Conservation (phyloP, 2,797 vertebrate species). For the Epinephelus coioides region DNA sequence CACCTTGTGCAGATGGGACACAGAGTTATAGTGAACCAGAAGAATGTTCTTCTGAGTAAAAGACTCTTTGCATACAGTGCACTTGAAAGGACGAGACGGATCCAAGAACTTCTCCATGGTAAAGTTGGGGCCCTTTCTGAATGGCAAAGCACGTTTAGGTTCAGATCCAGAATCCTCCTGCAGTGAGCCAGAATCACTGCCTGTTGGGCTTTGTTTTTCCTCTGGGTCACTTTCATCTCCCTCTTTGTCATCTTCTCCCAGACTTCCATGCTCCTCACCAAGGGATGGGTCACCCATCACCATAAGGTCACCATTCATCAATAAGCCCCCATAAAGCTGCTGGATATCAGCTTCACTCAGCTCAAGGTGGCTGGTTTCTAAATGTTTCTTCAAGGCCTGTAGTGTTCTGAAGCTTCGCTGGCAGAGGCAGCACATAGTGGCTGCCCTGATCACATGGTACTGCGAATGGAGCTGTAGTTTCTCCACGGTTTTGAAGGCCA, state of each 20-base stretch:
- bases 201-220: constrained; percentile 98
- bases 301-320: constrained; percentile 97
- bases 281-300: constrained; percentile 93
- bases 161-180: constrained; percentile 97
- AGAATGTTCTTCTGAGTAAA: constrained; percentile 99
- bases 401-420: constrained; percentile 98
- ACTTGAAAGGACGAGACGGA: constrained; percentile 98
- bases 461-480: constrained; percentile 99
- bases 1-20: constrained; percentile 98
- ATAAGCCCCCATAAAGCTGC: constrained; percentile 96
- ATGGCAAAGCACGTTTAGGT: constrained; percentile 97
- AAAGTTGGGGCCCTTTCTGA: constrained; percentile 99
- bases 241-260: constrained; percentile 97
- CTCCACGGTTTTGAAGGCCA: constrained; percentile 99
- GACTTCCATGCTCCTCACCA: constrained; percentile 93
- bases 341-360: constrained; percentile 98
- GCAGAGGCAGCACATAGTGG: constrained; percentile 99
- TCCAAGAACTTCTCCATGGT: constrained; percentile 99
- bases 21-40: constrained; percentile 99
- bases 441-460: constrained; percentile 97
- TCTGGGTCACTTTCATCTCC: constrained; percentile 97
- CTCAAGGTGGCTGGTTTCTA: constrained; percentile 98
- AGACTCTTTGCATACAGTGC: constrained; percentile 99
- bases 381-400: constrained; percentile 97
- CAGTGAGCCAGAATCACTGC: constrained; percentile 95